Conservation (phyloP, 2,797 vertebrate genomes). For the Alectoris magna region DNA sequence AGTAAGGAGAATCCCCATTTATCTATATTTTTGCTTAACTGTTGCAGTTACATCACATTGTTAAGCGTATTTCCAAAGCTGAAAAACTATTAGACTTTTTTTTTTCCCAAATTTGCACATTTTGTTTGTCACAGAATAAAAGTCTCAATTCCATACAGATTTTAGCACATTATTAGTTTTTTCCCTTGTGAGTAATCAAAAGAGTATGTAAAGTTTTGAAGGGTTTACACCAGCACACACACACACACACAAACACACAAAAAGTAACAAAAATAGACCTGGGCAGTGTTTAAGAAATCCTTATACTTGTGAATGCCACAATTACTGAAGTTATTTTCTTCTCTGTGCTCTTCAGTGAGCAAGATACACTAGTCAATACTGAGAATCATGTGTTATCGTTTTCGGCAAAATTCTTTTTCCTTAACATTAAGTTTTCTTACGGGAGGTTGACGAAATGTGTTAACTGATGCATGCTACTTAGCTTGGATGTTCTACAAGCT, state of each 20-base stretch:
- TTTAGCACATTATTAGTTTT: neutral
- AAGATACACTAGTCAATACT: neutral
- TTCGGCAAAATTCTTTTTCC: neutral
- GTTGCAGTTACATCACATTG: neutral
- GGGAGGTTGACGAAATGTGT: neutral
- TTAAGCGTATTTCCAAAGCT: neutral
- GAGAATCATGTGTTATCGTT: neutral
- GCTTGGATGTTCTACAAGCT: neutral
- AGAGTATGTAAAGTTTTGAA: neutral
- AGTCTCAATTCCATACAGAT: neutral
- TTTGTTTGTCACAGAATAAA: neutral
- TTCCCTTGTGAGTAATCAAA: neutral
- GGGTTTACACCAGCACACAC: neutral
- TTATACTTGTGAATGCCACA: neutral
- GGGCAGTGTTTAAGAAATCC: neutral
- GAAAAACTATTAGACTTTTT: neutral
- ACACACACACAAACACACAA: no score
- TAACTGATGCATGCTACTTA: neutral
- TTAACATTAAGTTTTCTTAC: neutral
- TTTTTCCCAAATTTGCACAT: neutral
- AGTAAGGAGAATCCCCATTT: neutral
- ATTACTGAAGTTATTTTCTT: neutral
- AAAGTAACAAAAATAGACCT: neutral
- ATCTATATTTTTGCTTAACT: neutral
- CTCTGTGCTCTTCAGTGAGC: neutral